phyloP scores from a whole-genome alignment of 1,140 invertebrate genomes.

The Sarcophaga peregrina region DNA sequence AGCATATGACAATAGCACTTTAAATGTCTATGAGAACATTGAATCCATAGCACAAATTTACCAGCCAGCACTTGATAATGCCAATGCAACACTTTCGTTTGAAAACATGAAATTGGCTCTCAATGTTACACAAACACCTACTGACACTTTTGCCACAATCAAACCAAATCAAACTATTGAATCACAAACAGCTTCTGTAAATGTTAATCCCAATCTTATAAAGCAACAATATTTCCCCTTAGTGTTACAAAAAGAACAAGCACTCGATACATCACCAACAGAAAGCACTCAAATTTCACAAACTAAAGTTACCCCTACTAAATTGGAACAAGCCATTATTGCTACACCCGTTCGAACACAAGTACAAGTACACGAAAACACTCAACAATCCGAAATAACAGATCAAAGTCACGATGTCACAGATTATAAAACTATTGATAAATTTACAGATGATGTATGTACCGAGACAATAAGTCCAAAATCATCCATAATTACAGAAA shows the following conservation, averaged over 20 bases:
- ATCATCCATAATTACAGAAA: slow-evolving; percentile 25
- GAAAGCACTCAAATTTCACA: background rate
- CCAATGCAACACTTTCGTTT: background rate
- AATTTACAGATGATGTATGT: slow-evolving; percentile 18
- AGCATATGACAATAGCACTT: background rate
- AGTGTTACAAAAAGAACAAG: background rate
- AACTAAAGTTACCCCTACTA: background rate
- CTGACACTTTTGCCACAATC: background rate
- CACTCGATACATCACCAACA: background rate
- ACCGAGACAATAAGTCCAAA: slow-evolving; percentile 19
- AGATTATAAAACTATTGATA: background rate
- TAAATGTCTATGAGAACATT: slow-evolving; percentile 2
- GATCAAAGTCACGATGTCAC: background rate
- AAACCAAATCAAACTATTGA: background rate
- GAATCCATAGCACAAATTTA: background rate
- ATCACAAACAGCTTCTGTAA: background rate
- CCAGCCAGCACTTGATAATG: background rate
- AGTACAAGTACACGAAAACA: background rate
- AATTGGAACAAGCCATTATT: background rate
- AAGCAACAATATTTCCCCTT: background rate
- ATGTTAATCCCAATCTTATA: background rate
- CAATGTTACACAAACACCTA: background rate
- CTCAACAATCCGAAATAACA: background rate
- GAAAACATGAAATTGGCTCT: background rate
- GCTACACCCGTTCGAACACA: background rate